Conservation (phyloP, 1,140 invertebrate genomes). For the Pararge aegeria region DNA sequence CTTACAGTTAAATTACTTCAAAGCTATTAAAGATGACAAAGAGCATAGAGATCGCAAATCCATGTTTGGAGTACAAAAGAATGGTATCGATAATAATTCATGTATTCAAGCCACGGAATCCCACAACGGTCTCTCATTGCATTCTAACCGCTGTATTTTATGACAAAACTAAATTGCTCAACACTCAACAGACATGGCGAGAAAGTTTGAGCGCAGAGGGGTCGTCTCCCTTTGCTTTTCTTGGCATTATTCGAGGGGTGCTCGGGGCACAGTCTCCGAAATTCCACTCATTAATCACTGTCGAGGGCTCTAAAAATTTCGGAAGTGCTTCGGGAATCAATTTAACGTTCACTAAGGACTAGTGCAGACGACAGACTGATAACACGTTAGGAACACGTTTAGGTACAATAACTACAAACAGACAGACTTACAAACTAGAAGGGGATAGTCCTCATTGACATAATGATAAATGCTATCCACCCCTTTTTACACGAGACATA, state of each 20-base stretch:
- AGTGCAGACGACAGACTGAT: neutral
- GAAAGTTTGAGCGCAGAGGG: slow-evolving; percentile 28
- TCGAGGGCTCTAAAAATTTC: slow-evolving; percentile 72
- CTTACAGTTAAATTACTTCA: too few species aligned
- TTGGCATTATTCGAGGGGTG: slow-evolving; percentile 40
- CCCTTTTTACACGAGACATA: too few species aligned
- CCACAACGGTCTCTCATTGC: slow-evolving; percentile 10
- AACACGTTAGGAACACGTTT: too few species aligned
- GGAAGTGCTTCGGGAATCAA: slow-evolving; percentile 67
- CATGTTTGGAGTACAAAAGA: neutral
- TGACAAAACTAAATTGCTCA: slow-evolving; percentile 57
- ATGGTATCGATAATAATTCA: slow-evolving; percentile 6
- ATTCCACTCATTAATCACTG: slow-evolving; percentile 76
- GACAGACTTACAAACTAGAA: too few species aligned
- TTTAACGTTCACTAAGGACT: slow-evolving; percentile 38
- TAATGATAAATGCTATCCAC: too few species aligned
- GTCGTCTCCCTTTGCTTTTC: slow-evolving; percentile 55
- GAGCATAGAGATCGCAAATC: neutral
- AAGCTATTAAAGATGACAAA: too few species aligned
- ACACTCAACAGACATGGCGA: slow-evolving; percentile 12
- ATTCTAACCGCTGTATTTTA: slow-evolving; percentile 60
- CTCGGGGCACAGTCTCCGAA: slow-evolving; percentile 49
- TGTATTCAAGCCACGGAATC: neutral
- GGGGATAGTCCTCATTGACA: too few species aligned
- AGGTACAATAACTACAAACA: too few species aligned